Base-by-base conservation (phyloP, 1,140 invertebrate genomes). In the Pachypeltis micranthus region DNA sequence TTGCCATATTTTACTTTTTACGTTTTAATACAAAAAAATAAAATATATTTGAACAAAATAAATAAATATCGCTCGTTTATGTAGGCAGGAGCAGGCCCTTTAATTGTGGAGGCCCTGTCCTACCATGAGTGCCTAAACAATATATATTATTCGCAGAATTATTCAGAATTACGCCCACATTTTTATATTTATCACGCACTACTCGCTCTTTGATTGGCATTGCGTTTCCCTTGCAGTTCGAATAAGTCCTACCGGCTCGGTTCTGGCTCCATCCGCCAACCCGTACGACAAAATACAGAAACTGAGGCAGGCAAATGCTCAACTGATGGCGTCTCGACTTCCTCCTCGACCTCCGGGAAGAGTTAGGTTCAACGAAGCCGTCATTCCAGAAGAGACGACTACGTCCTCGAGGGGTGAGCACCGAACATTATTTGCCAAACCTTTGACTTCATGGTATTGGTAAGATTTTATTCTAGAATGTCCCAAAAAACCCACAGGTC, bases 271-370 rank as follows among this genome's bases (percentile, higher is more conserved):
- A n/a, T 34, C 57, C n/a, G 16, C 58, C 10, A 61, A 66, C 47
- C 65, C 65, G 23, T 66, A 66, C 51, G 63, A 66, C 54, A 66
- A 66, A 57, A 27, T 44, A n/a, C 58, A 61, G 25, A 66, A 63
- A 44, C 59, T 66, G 14, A 27, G 27, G 12, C 56, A 66, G 29
- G 65, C 65, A 7, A 66, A 66, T 59, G 26, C 59, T 7, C 26
- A 29, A 23, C 28, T 59, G 25, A 59, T 29, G 57, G 26, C 26
- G n/a, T 19, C 25, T 7, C n/a, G 24, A 34, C 16, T 31, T 31
- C 57, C 57, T 2, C 28, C 57, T 16, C 26, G 29, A 16, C 26
- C 26, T 10, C n/a, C 57, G 10, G 57, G 27, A 26, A 59, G 31
- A 59, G 57, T 59, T 2, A 12, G 27, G 26, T 59, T 59, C 29